Conservation (phyloP, 2,888 invertebrate genomes). For the Phasia obesa region DNA sequence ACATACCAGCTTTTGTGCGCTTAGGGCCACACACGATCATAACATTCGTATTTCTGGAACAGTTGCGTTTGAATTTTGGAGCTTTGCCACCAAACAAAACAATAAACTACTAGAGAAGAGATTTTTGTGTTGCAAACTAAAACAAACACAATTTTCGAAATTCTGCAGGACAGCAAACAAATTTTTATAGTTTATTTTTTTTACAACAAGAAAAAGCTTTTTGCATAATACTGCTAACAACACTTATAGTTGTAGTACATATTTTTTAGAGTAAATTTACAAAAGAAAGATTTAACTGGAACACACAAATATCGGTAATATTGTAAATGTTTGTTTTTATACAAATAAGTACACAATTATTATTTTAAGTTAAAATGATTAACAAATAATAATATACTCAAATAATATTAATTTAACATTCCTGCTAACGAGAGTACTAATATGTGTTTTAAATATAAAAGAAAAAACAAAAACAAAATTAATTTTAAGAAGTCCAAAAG, state of each 20-base stretch:
- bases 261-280: slow-evolving; percentile 66
- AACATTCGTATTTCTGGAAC: slow-evolving; percentile 98
- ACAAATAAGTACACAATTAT: background rate
- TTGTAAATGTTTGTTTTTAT: background rate
- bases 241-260: background rate
- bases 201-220: slow-evolving; percentile 38
- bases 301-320: slow-evolving; percentile 26
- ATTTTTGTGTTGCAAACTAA: background rate
- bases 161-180: slow-evolving; percentile 40
- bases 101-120: background rate
- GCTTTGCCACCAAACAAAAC: slow-evolving; percentile 38
- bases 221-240: background rate
- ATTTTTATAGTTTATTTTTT: slow-evolving; percentile 24
- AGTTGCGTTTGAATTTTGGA: slow-evolving; percentile 92
- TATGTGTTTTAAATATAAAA: slow-evolving; percentile 53
- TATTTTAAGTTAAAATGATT: background rate
- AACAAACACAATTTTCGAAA: slow-evolving; percentile 38
- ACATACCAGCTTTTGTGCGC: slow-evolving; percentile 97
- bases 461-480: slow-evolving; percentile 29
- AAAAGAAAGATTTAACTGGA: slow-evolving; percentile 14
- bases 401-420: slow-evolving; percentile 65
- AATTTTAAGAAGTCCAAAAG: slow-evolving; percentile 50
- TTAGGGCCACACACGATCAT: slow-evolving; percentile 98
- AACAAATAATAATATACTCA: background rate
- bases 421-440: slow-evolving; percentile 71